Conservation (phyloP, 2,888 invertebrate species). For the Agrochola lychnidis region DNA sequence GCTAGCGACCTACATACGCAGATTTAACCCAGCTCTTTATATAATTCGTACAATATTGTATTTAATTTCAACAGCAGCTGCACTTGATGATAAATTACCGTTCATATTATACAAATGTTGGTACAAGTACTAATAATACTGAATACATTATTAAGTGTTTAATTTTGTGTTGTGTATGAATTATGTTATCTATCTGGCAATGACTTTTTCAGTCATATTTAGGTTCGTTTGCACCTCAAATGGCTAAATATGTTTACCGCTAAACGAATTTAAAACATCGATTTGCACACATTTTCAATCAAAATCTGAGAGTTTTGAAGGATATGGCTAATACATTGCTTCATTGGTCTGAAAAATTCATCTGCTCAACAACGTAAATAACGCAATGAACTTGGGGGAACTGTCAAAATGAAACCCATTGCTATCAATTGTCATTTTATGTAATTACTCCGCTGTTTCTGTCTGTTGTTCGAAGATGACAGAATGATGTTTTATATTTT, state of each 20-base stretch:
- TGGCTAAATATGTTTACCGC: not conserved
- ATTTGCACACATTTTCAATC: too few relatives aligned
- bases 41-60: slow-evolving; percentile 50
- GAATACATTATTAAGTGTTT: slow-evolving; percentile 6
- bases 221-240: not conserved
- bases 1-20: slow-evolving; percentile 18
- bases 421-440: too few relatives aligned
- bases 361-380: too few relatives aligned
- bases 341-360: too few relatives aligned
- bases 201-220: not conserved
- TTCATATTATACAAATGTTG: slow-evolving; percentile 50
- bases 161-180: not conserved
- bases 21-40: slow-evolving; percentile 23
- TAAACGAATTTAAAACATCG: too few relatives aligned
- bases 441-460: too few relatives aligned
- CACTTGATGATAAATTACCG: slow-evolving; percentile 57
- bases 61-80: slow-evolving; percentile 60
- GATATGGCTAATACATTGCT: too few relatives aligned
- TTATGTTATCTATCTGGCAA: not conserved
- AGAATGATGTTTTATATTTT: too few relatives aligned
- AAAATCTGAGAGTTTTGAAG: too few relatives aligned
- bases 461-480: too few relatives aligned
- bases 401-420: too few relatives aligned
- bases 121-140: slow-evolving; percentile 10
- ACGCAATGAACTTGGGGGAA: too few relatives aligned